A percentile compares a stretch with the other conserved stretches of the same genome.
These are phyloP conservation scores for Peromyscus leucopus DNA, from an alignment of 2,113 vertebrate genomes.

Conservation along the genomic window DNA sequence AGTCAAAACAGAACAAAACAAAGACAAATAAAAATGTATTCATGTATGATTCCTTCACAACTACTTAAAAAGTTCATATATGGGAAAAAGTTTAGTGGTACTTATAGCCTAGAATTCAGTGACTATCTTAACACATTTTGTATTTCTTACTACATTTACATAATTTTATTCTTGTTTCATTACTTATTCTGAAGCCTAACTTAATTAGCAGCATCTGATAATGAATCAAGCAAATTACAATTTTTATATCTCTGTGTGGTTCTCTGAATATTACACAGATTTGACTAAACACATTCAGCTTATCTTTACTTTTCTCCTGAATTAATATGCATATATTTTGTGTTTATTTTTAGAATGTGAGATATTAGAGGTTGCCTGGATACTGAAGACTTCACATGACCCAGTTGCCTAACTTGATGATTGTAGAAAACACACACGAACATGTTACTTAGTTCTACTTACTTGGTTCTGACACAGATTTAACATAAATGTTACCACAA, in stretches of 20 bases:
- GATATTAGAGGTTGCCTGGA: neutral
- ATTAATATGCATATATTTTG: conserved; percentile 41
- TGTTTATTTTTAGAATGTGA: conserved; percentile 26
- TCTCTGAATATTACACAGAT: neutral
- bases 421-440: neutral
- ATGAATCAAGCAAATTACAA: neutral
- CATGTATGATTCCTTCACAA: neutral
- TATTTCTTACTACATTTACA: conserved; percentile 11
- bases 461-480: neutral
- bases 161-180: conserved; percentile 41
- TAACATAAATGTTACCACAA: neutral
- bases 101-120: neutral
- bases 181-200: neutral
- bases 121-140: conserved; percentile 12
- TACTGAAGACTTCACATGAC: neutral
- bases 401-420: neutral
- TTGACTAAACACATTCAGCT: neutral
- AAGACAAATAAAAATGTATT: neutral
- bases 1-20: neutral
- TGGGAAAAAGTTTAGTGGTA: neutral
- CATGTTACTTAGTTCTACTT: neutral
- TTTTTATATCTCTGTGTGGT: neutral
- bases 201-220: conserved; percentile 47
- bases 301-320: neutral
- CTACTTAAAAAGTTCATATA: neutral